phyloP scores from a whole-genome alignment of 2,797 vertebrate genomes.

The Gastrophryne carolinensis region DNA sequence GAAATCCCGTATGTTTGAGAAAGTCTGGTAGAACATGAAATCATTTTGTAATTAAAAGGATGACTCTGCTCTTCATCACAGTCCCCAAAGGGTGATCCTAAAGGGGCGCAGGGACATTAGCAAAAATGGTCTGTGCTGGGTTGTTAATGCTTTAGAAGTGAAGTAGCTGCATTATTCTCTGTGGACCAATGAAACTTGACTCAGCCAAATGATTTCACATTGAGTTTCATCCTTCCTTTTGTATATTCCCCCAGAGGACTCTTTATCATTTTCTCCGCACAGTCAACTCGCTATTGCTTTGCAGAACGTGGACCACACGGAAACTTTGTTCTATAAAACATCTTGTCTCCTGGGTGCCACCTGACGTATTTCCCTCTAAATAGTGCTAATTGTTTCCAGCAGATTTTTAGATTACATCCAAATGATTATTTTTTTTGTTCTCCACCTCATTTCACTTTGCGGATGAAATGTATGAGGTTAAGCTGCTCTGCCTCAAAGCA shows the following conservation, averaged over 20 bases:
- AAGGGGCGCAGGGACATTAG: slow-evolving; percentile 43
- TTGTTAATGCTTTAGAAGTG: slow-evolving; percentile 40
- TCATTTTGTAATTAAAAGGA: slow-evolving; percentile 40
- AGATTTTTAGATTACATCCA: slow-evolving; percentile 21
- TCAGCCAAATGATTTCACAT: slow-evolving; percentile 51
- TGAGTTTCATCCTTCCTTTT: slow-evolving; percentile 42
- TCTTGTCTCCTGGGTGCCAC: slow-evolving; percentile 11
- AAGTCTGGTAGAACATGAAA: slow-evolving; percentile 35
- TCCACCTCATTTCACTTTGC: slow-evolving; percentile 19
- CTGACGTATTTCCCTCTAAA: slow-evolving; percentile 19
- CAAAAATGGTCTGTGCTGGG: slow-evolving; percentile 13
- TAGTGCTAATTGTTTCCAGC: slow-evolving; percentile 42
- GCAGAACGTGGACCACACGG: slow-evolving; percentile 21
- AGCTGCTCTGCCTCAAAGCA: not conserved
- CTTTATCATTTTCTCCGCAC: slow-evolving; percentile 43
- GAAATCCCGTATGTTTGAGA: slow-evolving; percentile 38
- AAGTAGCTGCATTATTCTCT: slow-evolving; percentile 37
- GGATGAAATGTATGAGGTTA: slow-evolving; percentile 7
- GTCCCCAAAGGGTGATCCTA: slow-evolving; percentile 34
- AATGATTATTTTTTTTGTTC: slow-evolving; percentile 23
- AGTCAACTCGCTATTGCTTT: slow-evolving; percentile 35
- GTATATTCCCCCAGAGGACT: slow-evolving; percentile 43
- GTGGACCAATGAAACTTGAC: slow-evolving; percentile 48
- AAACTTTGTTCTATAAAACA: slow-evolving; percentile 42
- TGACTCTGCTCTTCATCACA: slow-evolving; percentile 36